phyloP scores from a whole-genome alignment of 1,140 invertebrate genomes.

The Heliconius nattereri region DNA sequence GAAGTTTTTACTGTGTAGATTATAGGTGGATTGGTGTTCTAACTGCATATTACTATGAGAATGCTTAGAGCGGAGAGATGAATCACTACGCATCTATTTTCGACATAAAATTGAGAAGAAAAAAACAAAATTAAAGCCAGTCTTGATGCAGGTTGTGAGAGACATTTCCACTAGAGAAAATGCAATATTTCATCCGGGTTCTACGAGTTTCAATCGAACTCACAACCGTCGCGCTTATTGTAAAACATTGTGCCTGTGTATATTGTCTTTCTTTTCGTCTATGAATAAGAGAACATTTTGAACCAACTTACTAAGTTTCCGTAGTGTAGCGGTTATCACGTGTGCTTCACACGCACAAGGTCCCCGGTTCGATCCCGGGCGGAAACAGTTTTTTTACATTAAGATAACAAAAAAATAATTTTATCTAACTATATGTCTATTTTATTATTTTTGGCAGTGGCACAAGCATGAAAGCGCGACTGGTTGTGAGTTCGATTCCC shows the following conservation, averaged over 20 bases:
- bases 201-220: background rate
- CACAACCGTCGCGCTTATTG: background rate
- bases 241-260: background rate
- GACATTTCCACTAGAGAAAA: too few species aligned
- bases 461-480: too few species aligned
- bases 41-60: too few species aligned
- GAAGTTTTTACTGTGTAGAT: background rate
- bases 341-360: conserved; percentile 81
- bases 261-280: too few species aligned
- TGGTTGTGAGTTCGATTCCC: background rate
- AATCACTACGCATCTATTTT: too few species aligned
- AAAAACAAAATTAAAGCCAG: too few species aligned
- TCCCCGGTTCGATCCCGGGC: conserved; percentile 93
- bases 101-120: too few species aligned
- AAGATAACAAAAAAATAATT: background rate
- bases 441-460: background rate
- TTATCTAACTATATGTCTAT: background rate
- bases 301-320: background rate
- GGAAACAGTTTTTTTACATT: conserved; percentile 83
- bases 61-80: too few species aligned
- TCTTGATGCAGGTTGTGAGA: too few species aligned
- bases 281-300: too few species aligned
- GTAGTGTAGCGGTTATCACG: conserved; percentile 13
- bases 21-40: background rate
- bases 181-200: background rate